phyloP scores from a whole-genome alignment of 2,888 invertebrate species.

The Neocrepidodera transversa region DNA sequence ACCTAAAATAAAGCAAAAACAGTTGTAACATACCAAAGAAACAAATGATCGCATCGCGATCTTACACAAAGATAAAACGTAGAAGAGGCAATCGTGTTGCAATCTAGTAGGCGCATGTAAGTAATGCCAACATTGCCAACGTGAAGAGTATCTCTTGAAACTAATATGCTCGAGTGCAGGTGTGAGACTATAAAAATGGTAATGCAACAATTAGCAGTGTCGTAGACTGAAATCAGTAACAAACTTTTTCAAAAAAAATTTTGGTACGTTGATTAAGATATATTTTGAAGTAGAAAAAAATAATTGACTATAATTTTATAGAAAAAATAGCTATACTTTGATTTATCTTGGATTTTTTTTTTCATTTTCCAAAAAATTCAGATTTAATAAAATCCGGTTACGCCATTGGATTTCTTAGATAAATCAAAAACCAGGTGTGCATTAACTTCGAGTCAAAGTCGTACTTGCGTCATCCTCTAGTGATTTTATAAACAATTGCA shows the following conservation, averaged over 20 bases:
- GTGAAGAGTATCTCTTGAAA: conserved; percentile 15
- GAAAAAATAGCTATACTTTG: too few species aligned
- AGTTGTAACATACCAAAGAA: conserved; percentile 4
- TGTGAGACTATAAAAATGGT: conserved; percentile 22
- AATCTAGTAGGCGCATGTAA: conserved; percentile 20
- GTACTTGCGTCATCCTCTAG: conserved; percentile 9
- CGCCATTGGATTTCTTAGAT: conserved; percentile 1
- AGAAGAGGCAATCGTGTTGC: conserved; percentile 19
- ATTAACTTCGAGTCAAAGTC: conserved; percentile 4
- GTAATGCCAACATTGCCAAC: conserved; percentile 11
- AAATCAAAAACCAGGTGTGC: conserved; percentile 7
- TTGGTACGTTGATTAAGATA: too few species aligned
- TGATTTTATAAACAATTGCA: conserved; percentile 14
- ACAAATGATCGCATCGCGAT: conserved; percentile 24
- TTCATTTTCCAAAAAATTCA: too few species aligned
- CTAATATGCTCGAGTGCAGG: conserved; percentile 20
- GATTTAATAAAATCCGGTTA: too few species aligned
- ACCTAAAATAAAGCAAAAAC: too few species aligned
- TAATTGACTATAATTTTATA: too few species aligned
- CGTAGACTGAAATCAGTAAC: too few species aligned
- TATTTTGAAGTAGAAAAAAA: too few species aligned
- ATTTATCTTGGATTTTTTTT: too few species aligned
- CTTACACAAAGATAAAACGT: conserved; percentile 17
- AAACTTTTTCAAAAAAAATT: too few species aligned
- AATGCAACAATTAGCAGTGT: conserved; percentile 22